phyloP scores from a whole-genome alignment of 1,140 invertebrate species.

The Coelopa frigida region DNA sequence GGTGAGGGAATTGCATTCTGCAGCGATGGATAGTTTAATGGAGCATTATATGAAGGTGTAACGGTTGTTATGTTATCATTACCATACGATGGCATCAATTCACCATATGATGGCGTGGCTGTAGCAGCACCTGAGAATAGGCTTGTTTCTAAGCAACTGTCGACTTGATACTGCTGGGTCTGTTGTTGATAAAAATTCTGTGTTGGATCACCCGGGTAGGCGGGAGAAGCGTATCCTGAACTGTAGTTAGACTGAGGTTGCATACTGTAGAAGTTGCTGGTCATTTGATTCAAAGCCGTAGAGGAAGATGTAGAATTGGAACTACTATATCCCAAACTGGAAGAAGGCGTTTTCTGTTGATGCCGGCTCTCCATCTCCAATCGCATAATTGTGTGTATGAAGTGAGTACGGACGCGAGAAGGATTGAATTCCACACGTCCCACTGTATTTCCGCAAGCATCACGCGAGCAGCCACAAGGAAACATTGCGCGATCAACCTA shows the following conservation, averaged over 20 bases:
- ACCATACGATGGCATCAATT: constrained; percentile 27
- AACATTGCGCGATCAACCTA: constrained; percentile 89
- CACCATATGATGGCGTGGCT: constrained; percentile 35
- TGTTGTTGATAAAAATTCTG: constrained; percentile 30
- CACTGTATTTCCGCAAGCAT: constrained; percentile 86
- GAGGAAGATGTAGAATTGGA: constrained; percentile 11
- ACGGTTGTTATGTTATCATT: no score
- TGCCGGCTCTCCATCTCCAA: constrained; percentile 84
- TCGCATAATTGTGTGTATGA: constrained; percentile 93
- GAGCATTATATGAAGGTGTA: no score
- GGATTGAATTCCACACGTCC: constrained; percentile 96
- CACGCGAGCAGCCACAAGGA: constrained; percentile 91
- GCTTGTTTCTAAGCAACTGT: constrained; percentile 29
- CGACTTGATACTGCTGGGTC: constrained; percentile 14
- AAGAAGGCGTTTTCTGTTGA: constrained; percentile 27
- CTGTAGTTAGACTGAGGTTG: constrained; percentile 42
- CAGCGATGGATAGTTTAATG: no score
- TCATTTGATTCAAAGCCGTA: constrained; percentile 13
- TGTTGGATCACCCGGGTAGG: constrained; percentile 30
- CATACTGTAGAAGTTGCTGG: constrained; percentile 18
- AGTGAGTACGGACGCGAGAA: constrained; percentile 91
- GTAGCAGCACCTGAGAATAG: constrained; percentile 26
- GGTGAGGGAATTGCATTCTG: no score
- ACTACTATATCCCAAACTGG: neutral
- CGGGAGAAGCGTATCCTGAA: constrained; percentile 39